Evolutionary conservation across 2,888 invertebrate genomes (phyloP).

Genomic region (Phytoseiulus persimilis): DNA sequence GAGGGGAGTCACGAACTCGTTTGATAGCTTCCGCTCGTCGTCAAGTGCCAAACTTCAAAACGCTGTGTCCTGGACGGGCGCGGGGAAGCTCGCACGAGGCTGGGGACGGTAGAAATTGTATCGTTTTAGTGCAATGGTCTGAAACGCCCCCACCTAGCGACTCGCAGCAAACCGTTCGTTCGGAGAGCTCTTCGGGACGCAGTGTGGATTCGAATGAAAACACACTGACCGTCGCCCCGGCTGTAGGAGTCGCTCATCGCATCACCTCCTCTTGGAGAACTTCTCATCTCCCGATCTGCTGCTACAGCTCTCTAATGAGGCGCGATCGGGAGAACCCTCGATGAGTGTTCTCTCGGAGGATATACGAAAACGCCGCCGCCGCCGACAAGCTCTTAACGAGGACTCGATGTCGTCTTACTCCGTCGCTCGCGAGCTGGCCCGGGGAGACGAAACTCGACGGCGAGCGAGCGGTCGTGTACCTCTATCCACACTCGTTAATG

Average conservation of each 20-base stretch:
- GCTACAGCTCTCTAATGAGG: conserved; percentile 23
- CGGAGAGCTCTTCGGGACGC: not conserved
- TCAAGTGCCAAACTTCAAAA: too few species aligned
- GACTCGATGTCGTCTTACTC: not conserved
- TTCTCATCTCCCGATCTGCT: not conserved
- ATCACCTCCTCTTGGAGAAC: not conserved
- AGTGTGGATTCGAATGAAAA: not conserved
- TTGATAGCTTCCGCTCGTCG: too few species aligned
- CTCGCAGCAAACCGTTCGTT: not conserved
- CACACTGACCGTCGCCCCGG: not conserved
- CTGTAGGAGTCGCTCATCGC: not conserved
- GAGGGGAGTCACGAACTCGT: too few species aligned
- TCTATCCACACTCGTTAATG: not conserved
- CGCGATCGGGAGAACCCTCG: conserved; percentile 34
- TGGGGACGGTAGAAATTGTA: not conserved
- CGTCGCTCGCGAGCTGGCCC: not conserved
- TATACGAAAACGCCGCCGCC: not conserved
- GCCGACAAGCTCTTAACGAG: not conserved
- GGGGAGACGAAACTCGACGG: not conserved
- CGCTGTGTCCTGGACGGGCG: too few species aligned
- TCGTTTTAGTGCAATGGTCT: conserved; percentile 39
- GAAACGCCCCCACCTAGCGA: conserved; percentile 15
- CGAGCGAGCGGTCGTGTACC: not conserved
- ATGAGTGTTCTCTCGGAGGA: conserved; percentile 29
- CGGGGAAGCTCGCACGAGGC: too few species aligned